These are phyloP conservation scores for Chrysocyon brachyurus DNA, from an alignment of 2,797 vertebrate genomes.

Conservation along the genomic window DNA sequence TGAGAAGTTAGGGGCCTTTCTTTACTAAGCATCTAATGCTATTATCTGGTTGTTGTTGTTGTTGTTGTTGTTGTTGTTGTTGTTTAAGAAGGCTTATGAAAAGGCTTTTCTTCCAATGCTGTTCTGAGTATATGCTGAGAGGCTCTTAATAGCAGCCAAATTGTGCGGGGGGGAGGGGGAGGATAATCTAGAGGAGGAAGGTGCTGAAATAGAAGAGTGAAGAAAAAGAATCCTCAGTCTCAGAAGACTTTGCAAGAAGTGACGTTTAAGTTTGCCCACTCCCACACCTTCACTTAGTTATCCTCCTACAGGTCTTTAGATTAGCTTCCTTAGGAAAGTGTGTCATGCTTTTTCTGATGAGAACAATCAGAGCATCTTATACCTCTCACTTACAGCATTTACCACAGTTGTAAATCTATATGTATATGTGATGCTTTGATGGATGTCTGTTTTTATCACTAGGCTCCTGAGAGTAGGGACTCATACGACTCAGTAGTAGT, in stretches of 20 bases:
- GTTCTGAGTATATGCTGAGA: constrained; percentile 7
- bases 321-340: background rate
- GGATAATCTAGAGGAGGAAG: background rate
- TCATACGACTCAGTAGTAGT: background rate
- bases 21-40: background rate
- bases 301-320: constrained; percentile 26
- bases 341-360: constrained; percentile 27
- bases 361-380: background rate
- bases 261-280: constrained; percentile 5
- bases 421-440: background rate
- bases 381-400: background rate
- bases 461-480: background rate
- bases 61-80: too few species aligned
- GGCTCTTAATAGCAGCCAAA: constrained; percentile 56
- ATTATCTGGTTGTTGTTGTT: background rate
- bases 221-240: background rate
- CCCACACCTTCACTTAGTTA: constrained; percentile 26
- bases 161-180: accelerated
- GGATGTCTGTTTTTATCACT: background rate
- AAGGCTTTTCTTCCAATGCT: constrained; percentile 52
- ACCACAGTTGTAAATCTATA: background rate
- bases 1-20: background rate
- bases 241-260: constrained; percentile 15
- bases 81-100: background rate
- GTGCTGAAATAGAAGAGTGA: background rate